phyloP scores from a whole-genome alignment of 1,140 invertebrate genomes.

The Tyrophagus putrescentiae region DNA sequence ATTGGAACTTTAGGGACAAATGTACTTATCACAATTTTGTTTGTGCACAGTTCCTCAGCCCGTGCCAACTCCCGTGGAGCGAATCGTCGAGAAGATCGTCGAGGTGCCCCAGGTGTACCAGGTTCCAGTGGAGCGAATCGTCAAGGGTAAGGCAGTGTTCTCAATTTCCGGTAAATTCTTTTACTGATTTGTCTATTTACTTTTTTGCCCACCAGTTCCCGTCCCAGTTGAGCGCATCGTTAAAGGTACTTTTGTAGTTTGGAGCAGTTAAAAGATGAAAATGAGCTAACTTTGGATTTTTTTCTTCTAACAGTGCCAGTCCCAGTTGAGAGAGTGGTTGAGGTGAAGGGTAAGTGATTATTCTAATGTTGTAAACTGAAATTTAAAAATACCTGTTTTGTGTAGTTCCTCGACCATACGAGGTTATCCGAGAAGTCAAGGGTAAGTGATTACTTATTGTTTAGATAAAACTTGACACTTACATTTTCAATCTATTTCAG shows the following conservation, averaged over 20 bases:
- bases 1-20: too few species aligned
- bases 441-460: too few species aligned
- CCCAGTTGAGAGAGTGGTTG: slow-evolving; percentile 9
- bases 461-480: too few species aligned
- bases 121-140: not conserved
- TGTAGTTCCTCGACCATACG: slow-evolving; percentile 10
- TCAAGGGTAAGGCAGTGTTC: not conserved
- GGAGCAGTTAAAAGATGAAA: too few species aligned
- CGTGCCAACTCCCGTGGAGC: slow-evolving; percentile 12
- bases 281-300: not conserved
- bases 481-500: too few species aligned
- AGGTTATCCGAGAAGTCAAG: too few species aligned
- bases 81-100: slow-evolving; percentile 12
- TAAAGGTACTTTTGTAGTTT: too few species aligned
- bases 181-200: not conserved
- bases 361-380: too few species aligned
- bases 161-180: not conserved
- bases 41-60: slow-evolving; percentile 5
- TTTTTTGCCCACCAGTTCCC: not conserved
- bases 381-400: too few species aligned
- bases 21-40: too few species aligned
- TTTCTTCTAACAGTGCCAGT: not conserved
- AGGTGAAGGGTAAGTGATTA: too few species aligned
- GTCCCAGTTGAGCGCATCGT: not conserved
- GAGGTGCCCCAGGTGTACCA: not conserved